Percentiles rank a stretch among this genome's conserved stretches.
Evolutionary conservation across 1,140 invertebrate species (phyloP).

Genomic region (Adoxophyes honmai): DNA sequence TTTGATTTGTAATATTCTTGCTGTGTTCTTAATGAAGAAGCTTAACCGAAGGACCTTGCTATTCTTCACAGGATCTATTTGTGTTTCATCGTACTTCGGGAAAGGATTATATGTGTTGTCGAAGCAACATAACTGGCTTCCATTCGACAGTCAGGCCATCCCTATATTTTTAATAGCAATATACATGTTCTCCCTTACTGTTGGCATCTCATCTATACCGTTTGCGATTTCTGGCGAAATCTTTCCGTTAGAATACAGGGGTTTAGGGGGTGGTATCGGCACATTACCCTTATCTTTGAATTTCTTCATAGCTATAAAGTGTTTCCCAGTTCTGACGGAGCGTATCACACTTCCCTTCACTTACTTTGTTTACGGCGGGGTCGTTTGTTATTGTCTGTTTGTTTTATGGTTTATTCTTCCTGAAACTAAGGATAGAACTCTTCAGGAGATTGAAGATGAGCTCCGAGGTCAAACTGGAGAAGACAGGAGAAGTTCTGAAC

Average conservation of each 20-base stretch:
- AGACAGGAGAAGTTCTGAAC: slow-evolving; percentile 39
- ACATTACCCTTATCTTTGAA: slow-evolving; percentile 52
- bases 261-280: slow-evolving; percentile 60
- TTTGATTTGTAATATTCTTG: slow-evolving; percentile 57
- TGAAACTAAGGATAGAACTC: slow-evolving; percentile 63
- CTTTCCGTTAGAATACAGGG: slow-evolving; percentile 62
- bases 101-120: slow-evolving; percentile 54
- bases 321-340: slow-evolving; percentile 49
- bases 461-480: slow-evolving; percentile 40
- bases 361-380: slow-evolving; percentile 50
- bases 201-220: slow-evolving; percentile 63
- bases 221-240: slow-evolving; percentile 66
- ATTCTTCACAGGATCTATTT: slow-evolving; percentile 48
- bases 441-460: slow-evolving; percentile 62
- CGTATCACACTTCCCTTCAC: slow-evolving; percentile 50
- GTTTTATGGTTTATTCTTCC: slow-evolving; percentile 57
- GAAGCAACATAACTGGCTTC: slow-evolving; percentile 38
- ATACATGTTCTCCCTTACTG: slow-evolving; percentile 64
- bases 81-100: slow-evolving; percentile 52
- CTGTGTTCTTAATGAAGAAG: slow-evolving; percentile 61
- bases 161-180: slow-evolving; percentile 51
- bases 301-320: slow-evolving; percentile 63
- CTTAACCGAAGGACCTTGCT: slow-evolving; percentile 57
- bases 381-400: slow-evolving; percentile 42
- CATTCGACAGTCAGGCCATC: slow-evolving; percentile 48